Evolutionary conservation across 2,888 invertebrate species (phyloP), one percentile per base, ranked within the genome.

Genomic region (Tanypteryx hageni): DNA sequence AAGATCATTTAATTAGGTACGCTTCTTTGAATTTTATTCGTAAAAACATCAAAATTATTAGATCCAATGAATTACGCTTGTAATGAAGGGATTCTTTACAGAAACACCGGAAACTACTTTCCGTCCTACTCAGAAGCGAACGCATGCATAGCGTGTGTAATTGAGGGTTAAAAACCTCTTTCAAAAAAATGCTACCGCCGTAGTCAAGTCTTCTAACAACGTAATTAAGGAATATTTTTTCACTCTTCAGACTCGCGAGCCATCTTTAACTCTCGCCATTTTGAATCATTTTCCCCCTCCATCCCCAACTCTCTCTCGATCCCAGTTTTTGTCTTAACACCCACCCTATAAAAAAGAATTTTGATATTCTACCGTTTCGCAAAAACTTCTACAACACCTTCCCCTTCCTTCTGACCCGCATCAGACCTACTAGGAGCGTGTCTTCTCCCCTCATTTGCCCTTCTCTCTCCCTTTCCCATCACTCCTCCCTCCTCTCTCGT

Each of bases 101-200:
- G 44, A 44, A 44, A 44, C 44, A 44, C 44, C 44, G 44, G 44
- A 44, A 44, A 44, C 44, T 44, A 10, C 11, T 76, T 76, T 76
- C 76, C 1, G 27, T 13, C 10, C 76, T 14, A 22, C 76, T n/a
- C 7, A 2, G 76, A 76, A 22, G 7, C n/a, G 76, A 5, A 2
- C 27, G 76, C 13, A 76, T 27, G n/a, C n/a, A n/a, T n/a, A n/a
- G n/a, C 2, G 76, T 27, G 76, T 76, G 76, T 76, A 76, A 76
- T 76, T 76, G 76, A 76, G 76, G 76, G 76, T 76, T 76, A 76
- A 76, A 27, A 76, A 76, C 76, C 76, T 76, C 76, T 76, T 76
- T 76, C 13, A 76, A 76, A n/a, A 68, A 76, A 76, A 76, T 76
- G 27, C 22, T 9, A 5, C 76, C 27, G 16, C 27, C 76, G 27